These are phyloP conservation scores for Cirrhinus molitorella DNA, from an alignment of 2,797 vertebrate genomes.

Conservation along the genomic window DNA sequence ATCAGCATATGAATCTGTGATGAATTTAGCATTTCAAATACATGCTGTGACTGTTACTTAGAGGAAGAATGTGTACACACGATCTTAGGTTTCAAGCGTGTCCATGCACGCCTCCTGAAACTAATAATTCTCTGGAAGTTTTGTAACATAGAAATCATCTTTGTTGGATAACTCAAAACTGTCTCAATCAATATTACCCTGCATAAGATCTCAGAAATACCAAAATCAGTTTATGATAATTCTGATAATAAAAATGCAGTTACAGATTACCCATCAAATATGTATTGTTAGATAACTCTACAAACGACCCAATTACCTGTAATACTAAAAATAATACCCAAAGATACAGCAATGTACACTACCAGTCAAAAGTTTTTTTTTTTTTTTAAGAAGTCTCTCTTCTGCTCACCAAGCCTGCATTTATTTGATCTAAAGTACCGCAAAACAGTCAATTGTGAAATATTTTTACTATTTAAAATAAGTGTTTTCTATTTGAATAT, in stretches of 20 bases:
- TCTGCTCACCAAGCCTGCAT: too few species aligned
- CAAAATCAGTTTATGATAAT: too few species aligned
- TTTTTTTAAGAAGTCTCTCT: too few species aligned
- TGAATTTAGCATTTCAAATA: constrained; percentile 12
- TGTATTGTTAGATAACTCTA: not conserved
- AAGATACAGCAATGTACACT: too few species aligned
- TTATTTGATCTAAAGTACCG: too few species aligned
- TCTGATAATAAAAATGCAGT: not conserved
- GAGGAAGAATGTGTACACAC: not conserved
- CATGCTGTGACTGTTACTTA: not conserved
- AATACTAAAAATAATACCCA: not conserved
- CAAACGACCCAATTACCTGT: not conserved
- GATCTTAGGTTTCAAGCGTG: not conserved
- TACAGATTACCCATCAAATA: not conserved
- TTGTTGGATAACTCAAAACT: not conserved
- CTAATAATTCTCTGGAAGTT: not conserved
- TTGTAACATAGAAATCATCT: not conserved
- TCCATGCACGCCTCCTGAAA: not conserved
- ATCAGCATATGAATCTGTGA: not conserved
- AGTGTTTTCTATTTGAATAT: too few species aligned
- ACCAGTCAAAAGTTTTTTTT: too few species aligned
- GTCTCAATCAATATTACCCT: not conserved
- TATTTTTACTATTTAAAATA: too few species aligned
- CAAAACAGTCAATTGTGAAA: too few species aligned
- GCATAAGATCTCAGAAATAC: not conserved